Conservation (phyloP, 2,797 vertebrate genomes). For the Xenentodon cancila region DNA sequence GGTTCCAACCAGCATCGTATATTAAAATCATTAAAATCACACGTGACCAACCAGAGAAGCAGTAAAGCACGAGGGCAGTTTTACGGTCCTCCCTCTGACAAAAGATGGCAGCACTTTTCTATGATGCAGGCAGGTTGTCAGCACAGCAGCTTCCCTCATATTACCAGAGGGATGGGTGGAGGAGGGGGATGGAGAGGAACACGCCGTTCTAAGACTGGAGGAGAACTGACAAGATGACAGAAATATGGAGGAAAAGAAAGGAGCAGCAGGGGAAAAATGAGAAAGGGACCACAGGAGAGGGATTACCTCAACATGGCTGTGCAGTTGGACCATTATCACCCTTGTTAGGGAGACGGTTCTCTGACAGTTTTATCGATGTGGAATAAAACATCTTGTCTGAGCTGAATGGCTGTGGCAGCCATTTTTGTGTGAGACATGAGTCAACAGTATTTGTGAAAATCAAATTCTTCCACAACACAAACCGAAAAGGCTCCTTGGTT, state of each 20-base stretch:
- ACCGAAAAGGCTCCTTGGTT: neutral
- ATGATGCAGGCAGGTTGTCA: conserved; percentile 53
- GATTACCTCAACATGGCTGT: conserved; percentile 37
- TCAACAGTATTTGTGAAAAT: conserved; percentile 3
- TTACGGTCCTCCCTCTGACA: conserved; percentile 19
- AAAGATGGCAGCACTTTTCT: conserved; percentile 31
- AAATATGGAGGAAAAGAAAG: conserved; percentile 10
- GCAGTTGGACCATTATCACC: conserved; percentile 34
- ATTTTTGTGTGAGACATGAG: conserved; percentile 6
- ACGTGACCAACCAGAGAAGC: neutral
- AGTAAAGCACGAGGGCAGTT: conserved; percentile 4
- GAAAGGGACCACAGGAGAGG: conserved; percentile 23
- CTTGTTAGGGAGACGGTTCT: conserved; percentile 17
- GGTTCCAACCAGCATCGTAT: neutral
- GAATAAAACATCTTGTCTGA: conserved; percentile 18
- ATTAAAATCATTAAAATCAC: too few relatives aligned
- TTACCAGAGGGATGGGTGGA: conserved; percentile 37
- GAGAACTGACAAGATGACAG: conserved; percentile 35
- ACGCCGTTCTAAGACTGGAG: conserved; percentile 44
- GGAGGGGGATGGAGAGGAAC: conserved; percentile 30
- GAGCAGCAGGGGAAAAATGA: neutral
- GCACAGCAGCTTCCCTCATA: conserved; percentile 42
- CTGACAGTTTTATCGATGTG: conserved; percentile 26
- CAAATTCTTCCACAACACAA: conserved; percentile 1
- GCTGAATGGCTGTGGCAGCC: conserved; percentile 12